phyloP scores from a whole-genome alignment of 2,888 invertebrate genomes.

The Orthonychiurus folsomi region DNA sequence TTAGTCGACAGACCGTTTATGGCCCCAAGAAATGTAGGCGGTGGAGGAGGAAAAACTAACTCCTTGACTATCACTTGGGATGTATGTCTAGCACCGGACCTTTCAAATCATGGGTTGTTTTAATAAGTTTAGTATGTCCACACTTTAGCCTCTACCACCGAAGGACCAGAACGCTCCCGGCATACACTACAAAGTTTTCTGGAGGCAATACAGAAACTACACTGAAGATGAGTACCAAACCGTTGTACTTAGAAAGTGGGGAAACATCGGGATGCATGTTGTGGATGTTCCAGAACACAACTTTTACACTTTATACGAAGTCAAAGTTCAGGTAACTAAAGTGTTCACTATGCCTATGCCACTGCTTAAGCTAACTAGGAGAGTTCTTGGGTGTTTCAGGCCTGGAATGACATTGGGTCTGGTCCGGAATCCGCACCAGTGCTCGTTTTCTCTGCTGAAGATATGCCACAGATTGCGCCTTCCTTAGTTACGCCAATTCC shows the following conservation, averaged over 20 bases:
- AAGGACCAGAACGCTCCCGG: constrained; percentile 81
- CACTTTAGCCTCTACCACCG: constrained; percentile 54
- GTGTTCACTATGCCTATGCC: too few relatives aligned
- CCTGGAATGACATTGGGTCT: constrained; percentile 66
- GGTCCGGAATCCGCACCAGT: constrained; percentile 68
- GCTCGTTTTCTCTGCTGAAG: constrained; percentile 75
- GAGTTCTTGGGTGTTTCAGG: constrained; percentile 43
- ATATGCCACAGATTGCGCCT: constrained; percentile 85
- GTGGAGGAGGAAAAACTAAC: constrained; percentile 92
- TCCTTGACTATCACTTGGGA: constrained; percentile 85
- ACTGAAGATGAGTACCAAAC: constrained; percentile 68
- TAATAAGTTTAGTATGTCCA: not conserved
- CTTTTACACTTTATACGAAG: constrained; percentile 74
- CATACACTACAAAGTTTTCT: constrained; percentile 82
- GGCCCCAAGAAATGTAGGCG: constrained; percentile 70
- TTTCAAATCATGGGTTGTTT: too few relatives aligned
- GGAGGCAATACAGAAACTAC: constrained; percentile 58
- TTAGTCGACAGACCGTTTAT: constrained; percentile 67
- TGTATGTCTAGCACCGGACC: too few relatives aligned
- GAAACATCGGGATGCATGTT: constrained; percentile 69
- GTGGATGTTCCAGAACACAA: constrained; percentile 63
- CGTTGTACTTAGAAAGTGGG: constrained; percentile 58
- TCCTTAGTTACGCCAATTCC: constrained; percentile 66
- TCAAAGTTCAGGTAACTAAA: constrained; percentile 66
- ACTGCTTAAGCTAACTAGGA: too few relatives aligned